Conservation (phyloP, 2,888 invertebrate genomes). For the Pseudococcus jackbeardsleyi region DNA sequence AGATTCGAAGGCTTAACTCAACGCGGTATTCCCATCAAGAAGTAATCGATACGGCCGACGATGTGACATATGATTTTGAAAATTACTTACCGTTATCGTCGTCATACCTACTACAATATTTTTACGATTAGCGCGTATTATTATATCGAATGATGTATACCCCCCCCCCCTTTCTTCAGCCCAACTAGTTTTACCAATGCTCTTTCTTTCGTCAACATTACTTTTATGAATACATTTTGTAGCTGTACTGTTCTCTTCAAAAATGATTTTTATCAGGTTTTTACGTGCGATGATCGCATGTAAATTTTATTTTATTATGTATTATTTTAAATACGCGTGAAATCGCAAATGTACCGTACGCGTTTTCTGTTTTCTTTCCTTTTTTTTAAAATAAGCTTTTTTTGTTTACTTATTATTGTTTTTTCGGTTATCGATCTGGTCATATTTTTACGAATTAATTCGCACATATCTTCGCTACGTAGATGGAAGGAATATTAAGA, state of each 20-base stretch:
- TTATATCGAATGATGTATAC: neutral
- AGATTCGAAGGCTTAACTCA: slow-evolving; percentile 98
- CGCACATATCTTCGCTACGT: slow-evolving; percentile 6
- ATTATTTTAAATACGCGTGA: neutral
- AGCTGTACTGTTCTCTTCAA: neutral
- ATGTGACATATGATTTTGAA: neutral
- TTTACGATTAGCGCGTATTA: slow-evolving; percentile 29
- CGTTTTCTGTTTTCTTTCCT: neutral
- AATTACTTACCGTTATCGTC: neutral
- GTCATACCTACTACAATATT: neutral
- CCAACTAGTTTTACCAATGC: slow-evolving; percentile 58
- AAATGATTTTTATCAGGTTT: slow-evolving; percentile 15
- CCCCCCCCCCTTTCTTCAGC: neutral
- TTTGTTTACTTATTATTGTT: neutral
- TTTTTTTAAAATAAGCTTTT: neutral
- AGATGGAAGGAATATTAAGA: neutral
- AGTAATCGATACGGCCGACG: slow-evolving; percentile 72
- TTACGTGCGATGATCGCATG: neutral
- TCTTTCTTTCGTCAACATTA: slow-evolving; percentile 56
- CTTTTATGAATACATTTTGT: slow-evolving; percentile 49
- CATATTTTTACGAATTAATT: slow-evolving; percentile 19
- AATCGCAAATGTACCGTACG: neutral
- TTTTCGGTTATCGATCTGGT: slow-evolving; percentile 9
- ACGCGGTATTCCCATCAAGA: slow-evolving; percentile 85
- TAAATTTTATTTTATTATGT: neutral